phyloP scores from a whole-genome alignment of 2,113 vertebrate species.

The Nycticorax nycticorax region DNA sequence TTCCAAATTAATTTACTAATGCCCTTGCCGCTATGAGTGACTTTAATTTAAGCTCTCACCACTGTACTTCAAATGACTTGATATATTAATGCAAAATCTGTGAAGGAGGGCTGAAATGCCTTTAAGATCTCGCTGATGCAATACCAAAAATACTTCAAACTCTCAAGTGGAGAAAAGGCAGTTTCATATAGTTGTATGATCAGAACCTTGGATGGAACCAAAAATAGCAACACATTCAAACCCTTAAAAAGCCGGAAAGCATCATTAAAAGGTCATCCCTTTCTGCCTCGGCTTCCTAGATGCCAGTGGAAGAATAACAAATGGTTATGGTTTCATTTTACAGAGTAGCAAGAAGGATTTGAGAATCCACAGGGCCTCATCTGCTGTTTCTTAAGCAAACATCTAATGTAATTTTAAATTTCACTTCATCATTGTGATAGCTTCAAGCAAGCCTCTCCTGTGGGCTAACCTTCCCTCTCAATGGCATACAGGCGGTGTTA shows the following conservation, averaged over 20 bases:
- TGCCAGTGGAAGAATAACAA: slow-evolving; percentile 46
- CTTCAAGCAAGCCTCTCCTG: slow-evolving; percentile 28
- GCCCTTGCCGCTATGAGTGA: neutral
- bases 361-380: slow-evolving; percentile 74
- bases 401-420: slow-evolving; percentile 76
- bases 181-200: neutral
- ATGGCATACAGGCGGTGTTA: neutral
- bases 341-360: slow-evolving; percentile 61
- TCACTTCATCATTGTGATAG: slow-evolving; percentile 69
- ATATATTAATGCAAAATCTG: neutral
- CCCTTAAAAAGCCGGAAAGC: slow-evolving; percentile 50
- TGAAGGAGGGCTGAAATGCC: neutral
- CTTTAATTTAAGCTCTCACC: neutral
- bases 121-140: neutral
- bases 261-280: slow-evolving; percentile 65
- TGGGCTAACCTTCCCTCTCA: neutral
- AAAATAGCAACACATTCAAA: slow-evolving; percentile 35
- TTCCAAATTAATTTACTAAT: slow-evolving; percentile 17
- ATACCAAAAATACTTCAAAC: neutral
- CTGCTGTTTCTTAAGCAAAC: slow-evolving; percentile 76
- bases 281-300: slow-evolving; percentile 39
- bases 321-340: slow-evolving; percentile 69
- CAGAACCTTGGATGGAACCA: slow-evolving; percentile 40
- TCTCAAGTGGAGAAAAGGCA: neutral
- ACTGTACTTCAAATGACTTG: neutral